These are phyloP conservation scores for Lasioglossum marginatum DNA, from an alignment of 2,888 invertebrate genomes.

Conservation along the genomic window DNA sequence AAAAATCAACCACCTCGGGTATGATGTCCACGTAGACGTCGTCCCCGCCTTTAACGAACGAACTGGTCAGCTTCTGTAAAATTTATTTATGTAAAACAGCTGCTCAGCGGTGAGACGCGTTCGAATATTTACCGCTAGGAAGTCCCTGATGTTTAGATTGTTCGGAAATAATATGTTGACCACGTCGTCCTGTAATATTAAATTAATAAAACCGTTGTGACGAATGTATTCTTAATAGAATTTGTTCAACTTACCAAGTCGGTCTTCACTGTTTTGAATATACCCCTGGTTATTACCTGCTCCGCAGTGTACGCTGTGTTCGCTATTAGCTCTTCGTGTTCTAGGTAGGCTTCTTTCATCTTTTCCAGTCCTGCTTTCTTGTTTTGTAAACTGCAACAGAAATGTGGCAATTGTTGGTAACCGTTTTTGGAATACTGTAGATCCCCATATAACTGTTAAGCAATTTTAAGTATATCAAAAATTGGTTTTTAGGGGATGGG, in stretches of 20 bases:
- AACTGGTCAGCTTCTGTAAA: constrained; percentile 73
- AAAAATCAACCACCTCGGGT: constrained; percentile 58
- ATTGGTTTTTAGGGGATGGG: not conserved
- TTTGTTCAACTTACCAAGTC: constrained; percentile 75
- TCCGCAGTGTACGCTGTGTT: constrained; percentile 68
- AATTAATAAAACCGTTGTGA: not conserved
- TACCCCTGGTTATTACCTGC: constrained; percentile 48
- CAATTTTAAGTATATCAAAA: not conserved
- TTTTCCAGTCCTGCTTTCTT: constrained; percentile 72
- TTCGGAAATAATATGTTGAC: constrained; percentile 75
- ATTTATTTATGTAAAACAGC: not conserved
- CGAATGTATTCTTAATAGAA: not conserved
- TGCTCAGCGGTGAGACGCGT: not conserved
- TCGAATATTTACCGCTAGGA: constrained; percentile 73
- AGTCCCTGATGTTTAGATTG: constrained; percentile 67
- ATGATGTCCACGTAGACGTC: constrained; percentile 75
- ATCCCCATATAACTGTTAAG: not conserved
- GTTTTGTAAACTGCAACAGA: constrained; percentile 71
- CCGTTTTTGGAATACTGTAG: not conserved
- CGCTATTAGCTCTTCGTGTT: constrained; percentile 55
- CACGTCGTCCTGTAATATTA: constrained; percentile 66
- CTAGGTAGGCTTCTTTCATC: constrained; percentile 73
- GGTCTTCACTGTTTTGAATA: constrained; percentile 71
- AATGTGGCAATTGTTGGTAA: not conserved
- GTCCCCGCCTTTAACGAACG: constrained; percentile 78